Evolutionary conservation across 2,888 invertebrate genomes (phyloP), one percentile per base, ranked within the genome.

Genomic region (Lasioglossum pauxillum): DNA sequence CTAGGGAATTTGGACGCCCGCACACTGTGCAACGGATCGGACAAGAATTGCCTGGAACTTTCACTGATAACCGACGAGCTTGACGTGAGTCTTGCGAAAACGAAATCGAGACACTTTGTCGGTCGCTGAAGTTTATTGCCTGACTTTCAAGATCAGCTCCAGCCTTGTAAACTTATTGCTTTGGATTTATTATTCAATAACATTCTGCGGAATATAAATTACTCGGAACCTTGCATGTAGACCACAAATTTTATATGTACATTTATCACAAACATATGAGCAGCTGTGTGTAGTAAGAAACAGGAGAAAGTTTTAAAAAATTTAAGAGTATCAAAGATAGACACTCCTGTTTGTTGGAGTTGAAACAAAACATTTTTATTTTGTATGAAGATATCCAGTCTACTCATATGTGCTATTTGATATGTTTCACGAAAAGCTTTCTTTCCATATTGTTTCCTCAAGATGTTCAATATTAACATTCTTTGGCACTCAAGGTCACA

Each of bases 1-100:
- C 53, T n/a, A 69, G n/a, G 53, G 27, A 53, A 82, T 64, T 78
- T 31, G 49, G 41, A 41, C 31, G 35, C 74, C 38, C 23, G 71
- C 77, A 46, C 46, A 27, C 4, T 41, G 27, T 16, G 10, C 44
- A 72, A 44, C 35, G 46, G 23, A 44, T 44, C 69, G 44, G 41
- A n/a, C 71, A 41, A 41, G 38, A 41, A 44, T 41, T 46, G 19
- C 69, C 64, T 57, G 41, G 46, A 8, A 35, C 71, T 77, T 77
- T 72, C 64, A 64, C n/a, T n/a, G 71, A 71, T 71, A 71, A 71
- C 71, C 16, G 69, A 19, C 41, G 27, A 41, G 27, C 38, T 41
- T 60, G 38, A n/a, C n/a, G 57, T 27, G 8, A 16, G 53, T 12
- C 38, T 35, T 35, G 38, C 14, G 53, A 57, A 75, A 27, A 16